Evolutionary conservation across 2,888 invertebrate genomes (phyloP), one percentile per base, ranked within the genome.

Genomic region (Aphidoletes aphidimyza): DNA sequence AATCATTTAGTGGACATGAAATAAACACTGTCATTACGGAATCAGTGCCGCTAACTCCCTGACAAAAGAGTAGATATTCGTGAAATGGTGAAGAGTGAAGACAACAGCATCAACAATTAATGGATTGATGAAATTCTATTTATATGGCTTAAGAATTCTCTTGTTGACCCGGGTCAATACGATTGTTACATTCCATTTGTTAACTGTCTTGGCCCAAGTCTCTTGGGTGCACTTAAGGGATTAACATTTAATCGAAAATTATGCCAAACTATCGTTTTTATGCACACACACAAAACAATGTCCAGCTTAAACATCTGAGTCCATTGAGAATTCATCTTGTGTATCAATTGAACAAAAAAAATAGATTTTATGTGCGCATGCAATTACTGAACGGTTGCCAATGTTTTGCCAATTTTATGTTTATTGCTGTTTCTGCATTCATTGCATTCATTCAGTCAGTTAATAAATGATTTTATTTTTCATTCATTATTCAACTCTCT

Each of bases 1-100:
- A 26, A n/a, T n/a, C n/a, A n/a, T n/a, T n/a, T n/a, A 54, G 34
- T 30, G 34, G 69, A 69, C 69, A 69, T 69, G 69, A 69, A 30
- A 69, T 69, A 69, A 30, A 69, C 34, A 69, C 69, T 30, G 30
- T 69, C 17, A 69, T 69, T 14, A 69, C n/a, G 14, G 0, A 47
- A 19, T 47, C 47, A 14, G 47, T 69, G 26, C n/a, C 30, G 17
- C 14, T 11, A 11, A 30, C 17, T 30, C 30, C 0, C 8, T 2
- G 69, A 9, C 3, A 69, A 17, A 69, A 69, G 17, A 2, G 14
- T 11, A 8, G 19, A 11, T 47, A 14, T 47, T 47, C 3, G 2
- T 11, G 8, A 11, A 11, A 11, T 19, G 2, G 47, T 17, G 47
- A 47, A 47, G 17, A 39, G 39, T 8, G 6, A 11, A 5, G 39